A percentile compares a stretch with the other conserved stretches of the same genome.
Conservation (phyloP, 2,888 invertebrate species). For the Resseliella maxima region DNA sequence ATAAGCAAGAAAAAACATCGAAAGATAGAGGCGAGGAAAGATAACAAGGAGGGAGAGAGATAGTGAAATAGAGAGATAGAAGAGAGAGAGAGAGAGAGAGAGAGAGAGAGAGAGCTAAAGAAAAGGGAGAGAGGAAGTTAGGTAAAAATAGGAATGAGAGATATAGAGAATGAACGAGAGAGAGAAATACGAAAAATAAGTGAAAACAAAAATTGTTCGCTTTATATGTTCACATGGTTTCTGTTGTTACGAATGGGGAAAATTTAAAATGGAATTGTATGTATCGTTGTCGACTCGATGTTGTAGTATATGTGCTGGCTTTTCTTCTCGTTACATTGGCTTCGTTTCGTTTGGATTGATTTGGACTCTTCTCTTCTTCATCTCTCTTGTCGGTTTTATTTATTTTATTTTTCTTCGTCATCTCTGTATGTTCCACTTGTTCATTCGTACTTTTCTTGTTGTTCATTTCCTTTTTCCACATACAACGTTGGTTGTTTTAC, state of each 20-base stretch:
- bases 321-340: not conserved
- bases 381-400: too few species aligned
- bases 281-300: not conserved
- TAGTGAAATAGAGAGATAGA: too few species aligned
- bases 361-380: conserved; percentile 6
- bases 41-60: too few species aligned
- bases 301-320: not conserved
- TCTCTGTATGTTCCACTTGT: too few species aligned
- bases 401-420: not conserved
- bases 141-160: too few species aligned
- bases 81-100: too few species aligned
- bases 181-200: not conserved
- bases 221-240: conserved; percentile 29
- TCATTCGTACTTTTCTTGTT: conserved; percentile 4
- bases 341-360: not conserved
- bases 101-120: too few species aligned
- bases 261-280: conserved; percentile 31
- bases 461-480: conserved; percentile 37
- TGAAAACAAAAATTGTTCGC: conserved; percentile 29
- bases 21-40: too few species aligned
- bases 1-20: too few species aligned
- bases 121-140: too few species aligned
- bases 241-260: not conserved
- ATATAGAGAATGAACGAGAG: not conserved
- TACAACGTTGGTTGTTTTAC: conserved; percentile 37